Conservation (phyloP, 2,113 vertebrate species). For the Nothocercus julius region DNA sequence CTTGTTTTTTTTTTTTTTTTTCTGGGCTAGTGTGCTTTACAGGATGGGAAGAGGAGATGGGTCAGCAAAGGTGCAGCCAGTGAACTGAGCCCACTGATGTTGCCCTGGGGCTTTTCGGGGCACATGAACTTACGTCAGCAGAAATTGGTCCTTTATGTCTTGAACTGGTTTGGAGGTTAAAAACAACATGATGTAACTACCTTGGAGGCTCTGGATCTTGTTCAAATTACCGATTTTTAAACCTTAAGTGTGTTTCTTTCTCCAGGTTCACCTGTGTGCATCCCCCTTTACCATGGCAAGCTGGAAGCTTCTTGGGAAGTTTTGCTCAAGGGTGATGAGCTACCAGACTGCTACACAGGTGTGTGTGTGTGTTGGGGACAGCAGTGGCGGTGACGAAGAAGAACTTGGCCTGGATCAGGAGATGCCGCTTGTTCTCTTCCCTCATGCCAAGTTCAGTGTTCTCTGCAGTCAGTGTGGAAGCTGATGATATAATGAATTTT, state of each 20-base stretch:
- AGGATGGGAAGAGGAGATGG: not conserved
- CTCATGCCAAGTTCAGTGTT: not conserved
- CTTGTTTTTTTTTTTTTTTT: not conserved
- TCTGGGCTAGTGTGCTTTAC: rapidly evolving
- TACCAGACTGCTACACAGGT: not conserved
- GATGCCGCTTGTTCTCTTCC: too few relatives aligned
- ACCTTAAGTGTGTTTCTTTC: not conserved
- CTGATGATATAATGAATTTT: not conserved
- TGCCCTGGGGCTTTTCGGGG: not conserved
- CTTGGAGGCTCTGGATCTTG: not conserved
- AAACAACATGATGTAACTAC: rapidly evolving
- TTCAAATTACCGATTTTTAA: not conserved
- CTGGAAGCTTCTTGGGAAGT: not conserved
- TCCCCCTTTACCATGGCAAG: not conserved
- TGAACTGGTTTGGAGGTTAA: not conserved
- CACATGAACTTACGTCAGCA: not conserved
- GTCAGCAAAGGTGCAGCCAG: too few relatives aligned
- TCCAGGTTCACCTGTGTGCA: not conserved
- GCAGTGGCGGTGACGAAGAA: not conserved
- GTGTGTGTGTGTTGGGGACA: not conserved
- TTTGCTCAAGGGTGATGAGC: not conserved
- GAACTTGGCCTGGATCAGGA: not conserved
- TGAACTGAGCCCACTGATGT: not conserved
- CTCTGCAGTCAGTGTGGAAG: not conserved
- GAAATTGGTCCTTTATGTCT: not conserved